Evolutionary conservation across 2,888 invertebrate species (phyloP).

Genomic region (Drosophila nr. perissopoda): DNA sequence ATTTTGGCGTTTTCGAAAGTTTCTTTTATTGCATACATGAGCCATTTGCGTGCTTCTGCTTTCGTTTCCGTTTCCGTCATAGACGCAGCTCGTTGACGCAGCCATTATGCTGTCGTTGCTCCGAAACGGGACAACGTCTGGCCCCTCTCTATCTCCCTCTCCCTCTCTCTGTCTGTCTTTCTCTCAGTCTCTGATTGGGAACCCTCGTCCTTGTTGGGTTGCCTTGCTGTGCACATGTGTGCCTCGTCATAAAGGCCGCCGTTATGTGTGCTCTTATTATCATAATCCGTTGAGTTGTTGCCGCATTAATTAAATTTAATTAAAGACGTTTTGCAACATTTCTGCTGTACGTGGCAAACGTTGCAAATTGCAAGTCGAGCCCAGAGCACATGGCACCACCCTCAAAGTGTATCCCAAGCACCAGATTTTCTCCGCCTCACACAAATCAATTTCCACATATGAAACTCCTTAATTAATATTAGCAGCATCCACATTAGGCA

Average conservation of each 20-base stretch:
- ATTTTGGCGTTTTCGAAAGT: constrained; percentile 80
- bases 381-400: constrained; percentile 9
- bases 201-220: constrained; percentile 9
- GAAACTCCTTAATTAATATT: constrained; percentile 72
- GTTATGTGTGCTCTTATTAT: constrained; percentile 79
- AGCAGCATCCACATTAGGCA: constrained; percentile 44
- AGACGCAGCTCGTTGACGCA: constrained; percentile 75
- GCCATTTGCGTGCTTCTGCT: constrained; percentile 78
- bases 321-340: constrained; percentile 80
- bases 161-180: neutral
- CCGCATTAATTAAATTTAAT: constrained; percentile 84
- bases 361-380: constrained; percentile 59
- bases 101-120: constrained; percentile 75
- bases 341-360: constrained; percentile 70
- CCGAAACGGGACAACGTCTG: constrained; percentile 59
- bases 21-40: constrained; percentile 83
- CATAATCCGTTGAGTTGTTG: constrained; percentile 81
- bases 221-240: constrained; percentile 62
- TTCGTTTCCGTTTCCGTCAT: constrained; percentile 63
- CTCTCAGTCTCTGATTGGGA: constrained; percentile 20
- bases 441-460: constrained; percentile 66
- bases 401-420: neutral
- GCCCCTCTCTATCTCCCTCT: constrained; percentile 11
- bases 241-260: constrained; percentile 72
- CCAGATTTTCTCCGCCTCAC: neutral